Evolutionary conservation across 2,888 invertebrate species (phyloP), one percentile per base, ranked within the genome.

Genomic region (Pardosa pseudoannulata): DNA sequence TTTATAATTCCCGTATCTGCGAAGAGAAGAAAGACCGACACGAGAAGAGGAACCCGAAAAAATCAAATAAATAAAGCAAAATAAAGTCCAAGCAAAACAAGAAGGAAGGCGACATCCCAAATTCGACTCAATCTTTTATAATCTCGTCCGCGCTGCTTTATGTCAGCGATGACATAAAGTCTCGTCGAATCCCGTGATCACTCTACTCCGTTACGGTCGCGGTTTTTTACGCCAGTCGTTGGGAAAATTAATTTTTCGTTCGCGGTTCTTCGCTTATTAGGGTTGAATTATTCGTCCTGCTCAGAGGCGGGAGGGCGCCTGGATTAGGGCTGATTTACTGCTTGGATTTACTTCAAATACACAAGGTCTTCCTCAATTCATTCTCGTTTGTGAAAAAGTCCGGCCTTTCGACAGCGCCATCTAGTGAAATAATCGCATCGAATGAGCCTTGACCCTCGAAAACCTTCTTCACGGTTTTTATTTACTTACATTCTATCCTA

Each of bases 321-420:
- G 76, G 71, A 72, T 83, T 72, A 67, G 50, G 83, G n/a, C 72
- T 83, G 83, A 83, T 83, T 83, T 83, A 83, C 83, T 3, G 78
- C 72, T 56, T 29, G 83, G 83, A 83, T 83, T 83, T 82, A 27
- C 56, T 56, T 56, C 56, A 23, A 56, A 56, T 23, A 56, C 56
- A 23, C 56, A 23, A 56, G 56, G 56, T 46, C 56, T 70, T 76
- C 83, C 68, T 73, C 80, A 78, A 83, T 83, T 67, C 83, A 83
- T 83, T 83, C 78, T 83, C 78, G 72, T 83, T 83, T 76, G 50
- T 23, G 27, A 56, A 56, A n/a, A 56, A 76, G 71, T 79, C 71
- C 64, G 46, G 41, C 64, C 39, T 71, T 36, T 71, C 75, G 82
- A 76, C 82, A 82, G 76, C 75, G 82, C 75, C 75, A 70, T 82